Evolutionary conservation across 2,113 vertebrate genomes (phyloP), one percentile per base, ranked within the genome.

Genomic region (Hippoglossus stenolepis): DNA sequence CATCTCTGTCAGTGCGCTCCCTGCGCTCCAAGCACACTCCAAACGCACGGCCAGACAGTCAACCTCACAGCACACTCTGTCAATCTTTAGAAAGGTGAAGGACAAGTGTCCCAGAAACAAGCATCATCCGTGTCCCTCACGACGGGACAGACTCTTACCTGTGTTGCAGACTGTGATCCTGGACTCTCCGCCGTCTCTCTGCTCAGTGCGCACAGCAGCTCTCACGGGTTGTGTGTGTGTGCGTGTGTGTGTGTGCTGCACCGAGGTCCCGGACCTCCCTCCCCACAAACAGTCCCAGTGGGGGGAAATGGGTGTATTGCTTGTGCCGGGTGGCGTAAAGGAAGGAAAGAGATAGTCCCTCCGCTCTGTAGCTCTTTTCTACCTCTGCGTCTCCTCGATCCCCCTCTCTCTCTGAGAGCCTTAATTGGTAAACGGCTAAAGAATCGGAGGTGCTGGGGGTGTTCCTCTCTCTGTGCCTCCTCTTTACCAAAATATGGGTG

Each of bases 371-470:
- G 74, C 73, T 76, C 85, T 90, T 92, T 82, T 90, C 90, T 89
- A 85, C 83, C 87, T 88, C 87, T 28, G 70, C 73, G 31, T 67
- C 65, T 77, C 47, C 65, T 77, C 83, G 20, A 26, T 62, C 65
- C 51, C 70, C 28, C 63, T 66, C 72, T 72, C 67, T 72, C 58
- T 57, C 71, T 47, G 71, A 89, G 79, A 82, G 75, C 90, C 90
- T 93, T 93, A 93, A 93, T 93, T 92, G 92, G 89, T 93, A 90
- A 91, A 87, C 71, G 80, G 77, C 40, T 84, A 53, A 77, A 82
- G 70, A 63, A 61, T 54, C 80, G 54, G 83, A 62, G 56, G 75
- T 65, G 82, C 69, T 53, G 73, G 83, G 86, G 85, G 89, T 75
- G 82, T 80, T 58, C 6, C 76, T 58, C 74, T 24, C 64, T 61